Evolutionary conservation across 2,797 vertebrate genomes (phyloP).

Genomic region (Cyclura pinguis): DNA sequence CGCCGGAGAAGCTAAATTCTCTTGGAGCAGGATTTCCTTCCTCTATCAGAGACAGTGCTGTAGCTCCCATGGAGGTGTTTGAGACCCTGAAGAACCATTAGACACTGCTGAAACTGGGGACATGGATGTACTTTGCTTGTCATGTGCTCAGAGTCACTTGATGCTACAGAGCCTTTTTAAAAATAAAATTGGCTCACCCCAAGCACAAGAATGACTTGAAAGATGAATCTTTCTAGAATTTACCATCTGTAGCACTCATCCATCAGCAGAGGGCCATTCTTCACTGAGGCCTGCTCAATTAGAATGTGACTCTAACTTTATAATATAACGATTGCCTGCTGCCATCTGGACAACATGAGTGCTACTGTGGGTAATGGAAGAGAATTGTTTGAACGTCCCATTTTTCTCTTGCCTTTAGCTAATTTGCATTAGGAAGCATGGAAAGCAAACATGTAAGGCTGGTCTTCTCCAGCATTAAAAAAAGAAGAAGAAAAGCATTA

Average conservation of each 20-base stretch:
- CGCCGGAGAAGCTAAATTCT: neutral
- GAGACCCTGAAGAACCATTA: neutral
- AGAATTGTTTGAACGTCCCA: neutral
- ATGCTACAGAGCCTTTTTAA: neutral
- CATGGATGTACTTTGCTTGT: neutral
- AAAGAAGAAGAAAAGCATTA: neutral
- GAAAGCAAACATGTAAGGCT: neutral
- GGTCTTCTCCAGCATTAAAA: conserved; percentile 15
- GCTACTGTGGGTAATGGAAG: neutral
- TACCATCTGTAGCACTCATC: neutral
- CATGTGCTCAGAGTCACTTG: neutral
- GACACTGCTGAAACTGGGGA: neutral
- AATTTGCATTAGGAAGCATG: neutral
- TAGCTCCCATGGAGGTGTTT: no score
- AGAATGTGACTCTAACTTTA: neutral
- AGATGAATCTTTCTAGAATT: neutral
- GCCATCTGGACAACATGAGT: neutral
- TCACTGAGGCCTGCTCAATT: neutral
- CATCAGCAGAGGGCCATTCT: neutral
- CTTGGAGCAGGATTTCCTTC: neutral
- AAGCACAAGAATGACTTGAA: neutral
- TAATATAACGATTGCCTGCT: neutral
- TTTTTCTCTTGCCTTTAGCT: neutral
- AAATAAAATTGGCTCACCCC: neutral
- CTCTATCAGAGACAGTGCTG: neutral